Evolutionary conservation across 2,113 vertebrate species (phyloP), one percentile per base, ranked within the genome.

Genomic region (Gulo gulo): DNA sequence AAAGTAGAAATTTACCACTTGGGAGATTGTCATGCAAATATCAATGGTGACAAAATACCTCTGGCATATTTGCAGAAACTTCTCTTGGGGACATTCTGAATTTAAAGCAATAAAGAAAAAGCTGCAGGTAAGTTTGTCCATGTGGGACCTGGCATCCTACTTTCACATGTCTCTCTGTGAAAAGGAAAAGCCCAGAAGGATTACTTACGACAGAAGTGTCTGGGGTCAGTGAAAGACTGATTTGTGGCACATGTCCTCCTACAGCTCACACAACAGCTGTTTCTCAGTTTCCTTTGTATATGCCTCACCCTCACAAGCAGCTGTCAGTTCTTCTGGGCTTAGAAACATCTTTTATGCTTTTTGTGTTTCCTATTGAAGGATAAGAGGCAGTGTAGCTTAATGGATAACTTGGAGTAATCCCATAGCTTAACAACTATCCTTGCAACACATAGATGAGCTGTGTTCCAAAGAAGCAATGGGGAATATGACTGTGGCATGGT

Each of bases 1-100:
- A 89, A 93, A 91, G 45, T 34, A 59, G 57, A 93, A 94, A 29
- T 65, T 73, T 91, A 39, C 20, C 57, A 50, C 61, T 95, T 93
- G 59, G 23, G 59, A 80, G 36, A 94, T 9, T 76, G 67, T 90
- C 52, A 88, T 69, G 16, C 74, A 96, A 67, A 57, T 80, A 15
- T 71, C 88, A 93, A 5, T 39, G 65, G 34, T 81, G 82, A 92
- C 21, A 92, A 95, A 94, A 93, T 63, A 45, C 4, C 18, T 79
- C 31, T 71, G n/a, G 18, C 2, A 71, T 67, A 88, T 76, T 83
- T 85, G 14, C n/a, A 95, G 61, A 92, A 65, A 80, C n/a, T 78
- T 73, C 34, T 47, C 0, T 45, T 92, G 42, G 59, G 36, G 69
- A 86, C 42, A 71, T 4, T 93, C 31, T 86, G 18, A 18, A 74